Evolutionary conservation across 2,797 vertebrate species (phyloP).

Genomic region (Chelon auratus): DNA sequence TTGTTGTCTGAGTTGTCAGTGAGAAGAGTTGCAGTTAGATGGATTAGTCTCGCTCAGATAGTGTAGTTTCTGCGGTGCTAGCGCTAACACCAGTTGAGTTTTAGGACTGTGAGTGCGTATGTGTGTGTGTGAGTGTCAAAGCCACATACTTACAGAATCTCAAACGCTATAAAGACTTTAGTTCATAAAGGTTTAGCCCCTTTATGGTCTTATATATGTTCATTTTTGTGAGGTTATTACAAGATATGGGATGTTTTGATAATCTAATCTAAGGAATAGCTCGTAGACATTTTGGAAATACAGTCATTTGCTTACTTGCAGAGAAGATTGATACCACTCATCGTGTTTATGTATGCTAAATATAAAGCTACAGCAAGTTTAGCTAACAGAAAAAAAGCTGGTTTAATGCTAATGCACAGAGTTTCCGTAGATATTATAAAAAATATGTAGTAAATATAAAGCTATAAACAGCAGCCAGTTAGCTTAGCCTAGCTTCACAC

Average conservation of each 20-base stretch:
- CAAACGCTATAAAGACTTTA: not conserved
- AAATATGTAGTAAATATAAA: not conserved
- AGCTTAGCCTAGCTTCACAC: not conserved
- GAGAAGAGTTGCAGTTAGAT: conserved; percentile 9
- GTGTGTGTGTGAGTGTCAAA: conserved; percentile 16
- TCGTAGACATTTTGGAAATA: not conserved
- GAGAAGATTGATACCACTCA: conserved; percentile 1
- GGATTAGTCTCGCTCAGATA: conserved; percentile 1
- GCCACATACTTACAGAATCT: conserved; percentile 20
- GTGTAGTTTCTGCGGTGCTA: conserved; percentile 5
- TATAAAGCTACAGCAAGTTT: not conserved
- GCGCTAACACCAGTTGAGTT: not conserved
- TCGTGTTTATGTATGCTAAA: not conserved
- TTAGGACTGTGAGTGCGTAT: conserved; percentile 10
- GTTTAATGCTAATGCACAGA: too few relatives aligned
- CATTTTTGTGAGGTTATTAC: not conserved
- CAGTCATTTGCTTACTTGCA: not conserved
- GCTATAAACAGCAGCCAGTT: not conserved
- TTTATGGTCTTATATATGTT: not conserved
- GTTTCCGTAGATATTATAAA: too few relatives aligned
- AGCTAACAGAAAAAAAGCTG: too few relatives aligned
- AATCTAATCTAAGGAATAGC: not conserved
- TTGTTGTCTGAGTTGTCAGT: conserved; percentile 19
- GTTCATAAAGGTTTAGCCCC: conserved; percentile 8
- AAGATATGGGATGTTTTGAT: not conserved